These are phyloP conservation scores for Thymelicus sylvestris DNA, from an alignment of 2,888 invertebrate genomes.

Conservation along the genomic window DNA sequence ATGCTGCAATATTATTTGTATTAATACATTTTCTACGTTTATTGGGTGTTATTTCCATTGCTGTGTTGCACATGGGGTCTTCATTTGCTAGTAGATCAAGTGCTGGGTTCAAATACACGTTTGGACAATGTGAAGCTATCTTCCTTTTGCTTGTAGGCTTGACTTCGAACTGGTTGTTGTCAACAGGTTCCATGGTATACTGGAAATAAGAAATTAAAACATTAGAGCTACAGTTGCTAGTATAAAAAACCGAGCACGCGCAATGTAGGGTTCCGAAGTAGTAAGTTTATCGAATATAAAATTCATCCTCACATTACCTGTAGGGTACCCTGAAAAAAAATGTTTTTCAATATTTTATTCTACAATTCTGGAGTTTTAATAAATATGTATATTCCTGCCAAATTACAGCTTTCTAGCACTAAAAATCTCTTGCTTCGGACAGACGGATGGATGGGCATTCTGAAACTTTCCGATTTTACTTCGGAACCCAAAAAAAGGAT, in stretches of 20 bases:
- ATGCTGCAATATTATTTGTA: constrained; percentile 68
- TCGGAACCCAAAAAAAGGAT: no score
- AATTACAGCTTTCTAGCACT: no score
- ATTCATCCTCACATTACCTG: no score
- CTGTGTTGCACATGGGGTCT: constrained; percentile 78
- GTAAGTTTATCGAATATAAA: no score
- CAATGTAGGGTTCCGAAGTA: no score
- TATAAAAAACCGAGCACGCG: background rate
- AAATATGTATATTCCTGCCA: no score
- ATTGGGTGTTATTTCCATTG: constrained; percentile 75
- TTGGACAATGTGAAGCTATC: constrained; percentile 63
- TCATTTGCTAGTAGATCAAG: constrained; percentile 76
- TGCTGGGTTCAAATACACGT: constrained; percentile 76
- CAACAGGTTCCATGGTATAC: constrained; percentile 63
- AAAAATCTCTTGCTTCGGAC: no score
- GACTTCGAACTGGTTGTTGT: constrained; percentile 80
- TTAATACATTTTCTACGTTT: constrained; percentile 73
- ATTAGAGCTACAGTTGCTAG: background rate
- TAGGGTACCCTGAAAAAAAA: no score
- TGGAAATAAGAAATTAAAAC: constrained; percentile 41
- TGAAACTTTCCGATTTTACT: no score
- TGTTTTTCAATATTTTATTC: no score
- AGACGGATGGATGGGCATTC: no score
- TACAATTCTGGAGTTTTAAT: no score
- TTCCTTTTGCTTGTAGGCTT: constrained; percentile 72